phyloP scores from a whole-genome alignment of 2,888 invertebrate genomes.

The Tipula lateralis region DNA sequence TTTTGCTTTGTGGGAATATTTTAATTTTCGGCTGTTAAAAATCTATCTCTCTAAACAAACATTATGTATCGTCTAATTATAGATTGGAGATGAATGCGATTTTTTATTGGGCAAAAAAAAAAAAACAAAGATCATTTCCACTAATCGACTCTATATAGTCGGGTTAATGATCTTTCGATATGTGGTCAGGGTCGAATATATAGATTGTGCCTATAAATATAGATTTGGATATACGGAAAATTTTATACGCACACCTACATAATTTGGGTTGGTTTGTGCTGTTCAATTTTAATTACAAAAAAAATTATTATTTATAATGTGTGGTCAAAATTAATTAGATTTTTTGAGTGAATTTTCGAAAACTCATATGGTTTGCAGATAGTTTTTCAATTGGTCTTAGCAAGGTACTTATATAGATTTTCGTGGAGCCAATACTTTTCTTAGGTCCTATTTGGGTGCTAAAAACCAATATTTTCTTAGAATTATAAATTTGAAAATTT shows the following conservation, averaged over 20 bases:
- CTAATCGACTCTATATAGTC: not conserved
- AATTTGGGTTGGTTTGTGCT: not conserved
- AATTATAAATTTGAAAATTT: not conserved
- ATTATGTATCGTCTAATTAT: not conserved
- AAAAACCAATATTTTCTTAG: not conserved
- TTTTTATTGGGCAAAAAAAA: not conserved
- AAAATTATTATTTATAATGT: not conserved
- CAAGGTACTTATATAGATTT: not conserved
- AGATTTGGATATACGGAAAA: not conserved
- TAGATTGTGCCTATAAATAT: not conserved
- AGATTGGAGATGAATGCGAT: not conserved
- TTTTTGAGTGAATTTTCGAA: not conserved
- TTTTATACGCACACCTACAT: not conserved
- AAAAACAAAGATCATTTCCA: not conserved
- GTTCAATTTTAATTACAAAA: not conserved
- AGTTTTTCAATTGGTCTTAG: too few relatives aligned
- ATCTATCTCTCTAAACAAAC: slow-evolving; percentile 11
- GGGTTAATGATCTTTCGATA: not conserved
- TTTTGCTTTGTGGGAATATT: not conserved
- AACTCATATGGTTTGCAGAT: too few relatives aligned
- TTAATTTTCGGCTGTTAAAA: not conserved
- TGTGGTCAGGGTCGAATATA: not conserved
- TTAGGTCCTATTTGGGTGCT: too few relatives aligned
- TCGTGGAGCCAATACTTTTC: not conserved
- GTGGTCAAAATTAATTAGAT: not conserved